Percentiles rank a stretch among this genome's conserved stretches.
Conservation (phyloP, 2,888 invertebrate species). For the Metallyticus violacea region DNA sequence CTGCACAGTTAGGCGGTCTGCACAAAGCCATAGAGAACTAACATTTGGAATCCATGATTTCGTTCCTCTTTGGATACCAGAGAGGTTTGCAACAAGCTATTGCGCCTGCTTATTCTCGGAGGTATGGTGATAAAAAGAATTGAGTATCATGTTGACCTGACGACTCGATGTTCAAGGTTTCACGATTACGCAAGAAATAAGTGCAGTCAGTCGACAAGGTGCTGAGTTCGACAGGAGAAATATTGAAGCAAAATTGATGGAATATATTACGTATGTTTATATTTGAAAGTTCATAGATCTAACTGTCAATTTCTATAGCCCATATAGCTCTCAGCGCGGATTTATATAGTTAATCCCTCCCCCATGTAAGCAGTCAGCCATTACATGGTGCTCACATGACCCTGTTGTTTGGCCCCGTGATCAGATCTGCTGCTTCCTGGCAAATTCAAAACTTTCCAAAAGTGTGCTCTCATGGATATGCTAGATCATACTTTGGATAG, state of each 20-base stretch:
- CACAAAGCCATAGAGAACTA: not conserved
- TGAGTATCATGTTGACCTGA: not conserved
- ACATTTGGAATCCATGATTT: not conserved
- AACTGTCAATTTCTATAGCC: not conserved
- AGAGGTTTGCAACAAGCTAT: not conserved
- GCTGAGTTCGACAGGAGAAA: not conserved
- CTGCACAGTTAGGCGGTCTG: not conserved
- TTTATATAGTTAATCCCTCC: not conserved
- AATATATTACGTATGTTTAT: not conserved
- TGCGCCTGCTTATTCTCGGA: not conserved
- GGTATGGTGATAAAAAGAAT: not conserved
- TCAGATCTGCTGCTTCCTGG: conserved; percentile 48
- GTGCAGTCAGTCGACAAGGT: not conserved
- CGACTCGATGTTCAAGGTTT: conserved; percentile 42
- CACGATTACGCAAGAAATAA: conserved; percentile 25
- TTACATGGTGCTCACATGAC: conserved; percentile 60
- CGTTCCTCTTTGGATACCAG: not conserved
- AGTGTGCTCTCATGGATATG: conserved; percentile 50
- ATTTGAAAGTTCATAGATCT: not conserved
- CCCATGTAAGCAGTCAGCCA: conserved; percentile 23
- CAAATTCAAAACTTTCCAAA: conserved; percentile 39
- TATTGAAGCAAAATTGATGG: not conserved
- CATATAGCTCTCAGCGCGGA: not conserved
- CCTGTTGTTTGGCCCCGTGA: conserved; percentile 70
- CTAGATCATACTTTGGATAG: conserved; percentile 59